Conservation (phyloP, 2,113 vertebrate species). For the Phylloscopus whistleri region DNA sequence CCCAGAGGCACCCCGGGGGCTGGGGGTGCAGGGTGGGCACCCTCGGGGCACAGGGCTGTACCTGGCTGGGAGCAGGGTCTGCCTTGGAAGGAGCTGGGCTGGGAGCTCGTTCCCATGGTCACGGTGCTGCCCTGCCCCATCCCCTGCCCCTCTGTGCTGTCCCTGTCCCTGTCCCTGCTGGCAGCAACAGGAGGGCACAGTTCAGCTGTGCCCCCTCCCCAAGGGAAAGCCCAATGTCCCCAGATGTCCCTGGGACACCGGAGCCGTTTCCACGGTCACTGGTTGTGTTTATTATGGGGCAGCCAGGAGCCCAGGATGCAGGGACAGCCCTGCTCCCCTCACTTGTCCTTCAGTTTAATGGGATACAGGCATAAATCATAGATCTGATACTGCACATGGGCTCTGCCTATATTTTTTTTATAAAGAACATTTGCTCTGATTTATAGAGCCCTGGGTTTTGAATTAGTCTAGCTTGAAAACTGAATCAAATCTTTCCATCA, state of each 20-base stretch:
- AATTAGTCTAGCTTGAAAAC: conserved; percentile 68
- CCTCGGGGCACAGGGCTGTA: accelerated
- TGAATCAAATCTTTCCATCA: conserved; percentile 68
- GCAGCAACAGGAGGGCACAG: background rate
- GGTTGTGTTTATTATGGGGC: background rate
- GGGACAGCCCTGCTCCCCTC: conserved; percentile 2
- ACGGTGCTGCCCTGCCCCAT: background rate
- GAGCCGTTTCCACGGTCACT: background rate
- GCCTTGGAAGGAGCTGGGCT: background rate
- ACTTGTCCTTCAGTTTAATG: conserved; percentile 58
- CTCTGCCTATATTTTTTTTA: conserved; percentile 57
- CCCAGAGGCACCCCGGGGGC: no score
- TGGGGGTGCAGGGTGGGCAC: background rate
- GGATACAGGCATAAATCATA: conserved; percentile 56
- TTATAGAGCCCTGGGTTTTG: conserved; percentile 62
- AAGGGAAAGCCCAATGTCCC: background rate
- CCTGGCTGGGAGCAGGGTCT: accelerated
- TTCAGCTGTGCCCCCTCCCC: background rate
- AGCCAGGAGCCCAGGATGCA: background rate
- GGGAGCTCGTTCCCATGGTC: accelerated
- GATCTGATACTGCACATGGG: conserved; percentile 29
- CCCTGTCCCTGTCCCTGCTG: background rate
- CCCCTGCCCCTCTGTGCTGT: background rate
- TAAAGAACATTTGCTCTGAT: conserved; percentile 71
- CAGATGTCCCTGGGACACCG: background rate